These are phyloP conservation scores for Carterocephalus palaemon DNA, from an alignment of 2,888 invertebrate genomes.

Conservation along the genomic window DNA sequence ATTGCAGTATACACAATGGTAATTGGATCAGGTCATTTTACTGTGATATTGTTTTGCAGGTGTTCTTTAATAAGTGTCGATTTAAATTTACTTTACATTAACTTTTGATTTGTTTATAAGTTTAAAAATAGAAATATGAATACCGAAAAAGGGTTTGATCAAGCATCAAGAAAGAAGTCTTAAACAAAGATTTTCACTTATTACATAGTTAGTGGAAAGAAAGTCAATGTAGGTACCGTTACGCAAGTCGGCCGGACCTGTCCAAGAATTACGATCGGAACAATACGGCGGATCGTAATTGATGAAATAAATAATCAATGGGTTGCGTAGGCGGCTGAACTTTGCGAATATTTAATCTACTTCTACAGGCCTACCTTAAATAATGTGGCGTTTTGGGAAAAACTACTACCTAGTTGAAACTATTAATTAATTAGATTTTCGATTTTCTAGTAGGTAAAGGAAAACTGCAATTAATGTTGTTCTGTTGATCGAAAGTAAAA, in stretches of 20 bases:
- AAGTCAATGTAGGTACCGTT: conserved; percentile 16
- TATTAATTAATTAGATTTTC: too few relatives aligned
- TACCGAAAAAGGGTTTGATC: too few relatives aligned
- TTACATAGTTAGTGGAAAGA: conserved; percentile 1
- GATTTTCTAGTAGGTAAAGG: too few relatives aligned
- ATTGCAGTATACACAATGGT: conserved; percentile 1
- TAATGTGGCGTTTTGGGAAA: too few relatives aligned
- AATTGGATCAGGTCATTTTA: not conserved
- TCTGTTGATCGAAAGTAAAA: too few relatives aligned
- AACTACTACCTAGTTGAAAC: too few relatives aligned
- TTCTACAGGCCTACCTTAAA: not conserved
- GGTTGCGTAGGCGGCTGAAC: not conserved
- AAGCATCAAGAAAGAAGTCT: too few relatives aligned
- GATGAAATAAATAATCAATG: conserved; percentile 5
- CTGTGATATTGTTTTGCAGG: conserved; percentile 16
- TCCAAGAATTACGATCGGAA: conserved; percentile 19
- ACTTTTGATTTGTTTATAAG: too few relatives aligned
- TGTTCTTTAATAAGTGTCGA: conserved; percentile 3
- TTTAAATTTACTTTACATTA: too few relatives aligned
- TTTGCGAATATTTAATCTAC: not conserved
- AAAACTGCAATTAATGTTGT: too few relatives aligned
- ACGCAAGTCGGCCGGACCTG: conserved; percentile 13
- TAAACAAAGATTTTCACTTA: too few relatives aligned
- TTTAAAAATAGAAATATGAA: too few relatives aligned
- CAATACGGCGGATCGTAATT: conserved; percentile 4